Conservation (phyloP, 2,113 vertebrate species). For the Bostrychus sinensis region DNA sequence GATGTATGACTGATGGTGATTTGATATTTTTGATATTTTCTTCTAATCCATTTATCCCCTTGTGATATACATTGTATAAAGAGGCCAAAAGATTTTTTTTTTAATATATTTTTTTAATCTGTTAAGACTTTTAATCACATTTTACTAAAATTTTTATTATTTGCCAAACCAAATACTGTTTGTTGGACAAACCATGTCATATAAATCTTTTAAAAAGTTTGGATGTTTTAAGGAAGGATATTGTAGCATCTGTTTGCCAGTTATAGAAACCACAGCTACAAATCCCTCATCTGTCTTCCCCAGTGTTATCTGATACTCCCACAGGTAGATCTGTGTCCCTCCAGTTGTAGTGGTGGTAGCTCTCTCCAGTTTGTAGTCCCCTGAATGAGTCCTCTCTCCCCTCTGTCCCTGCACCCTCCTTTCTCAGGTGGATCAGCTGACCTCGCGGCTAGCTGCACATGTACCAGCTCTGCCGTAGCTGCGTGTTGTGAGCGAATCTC, state of each 20-base stretch:
- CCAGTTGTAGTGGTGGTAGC: conserved; percentile 38
- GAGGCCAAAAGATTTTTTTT: no score
- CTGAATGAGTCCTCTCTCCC: conserved; percentile 50
- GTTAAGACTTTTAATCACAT: no score
- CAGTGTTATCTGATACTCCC: conserved; percentile 44
- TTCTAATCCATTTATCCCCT: no score
- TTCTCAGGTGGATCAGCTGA: conserved; percentile 79
- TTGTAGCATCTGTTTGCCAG: background rate
- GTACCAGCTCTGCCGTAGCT: conserved; percentile 56
- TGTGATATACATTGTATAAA: no score
- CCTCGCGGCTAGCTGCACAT: conserved; percentile 64
- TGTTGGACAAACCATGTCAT: no score
- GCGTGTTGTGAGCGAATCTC: conserved; percentile 39
- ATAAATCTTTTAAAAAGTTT: no score
- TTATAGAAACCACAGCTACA: background rate
- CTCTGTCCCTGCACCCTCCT: conserved; percentile 56
- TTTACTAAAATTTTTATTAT: no score
- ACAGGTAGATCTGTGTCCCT: conserved; percentile 63
- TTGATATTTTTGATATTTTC: no score
- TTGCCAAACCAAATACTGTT: no score
- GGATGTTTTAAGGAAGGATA: no score
- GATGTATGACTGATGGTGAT: no score
- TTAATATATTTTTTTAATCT: no score
- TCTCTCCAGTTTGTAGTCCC: conserved; percentile 48
- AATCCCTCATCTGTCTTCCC: conserved; percentile 10